Evolutionary conservation across 2,797 vertebrate genomes (phyloP).

Genomic region (Smutsia gigantea): DNA sequence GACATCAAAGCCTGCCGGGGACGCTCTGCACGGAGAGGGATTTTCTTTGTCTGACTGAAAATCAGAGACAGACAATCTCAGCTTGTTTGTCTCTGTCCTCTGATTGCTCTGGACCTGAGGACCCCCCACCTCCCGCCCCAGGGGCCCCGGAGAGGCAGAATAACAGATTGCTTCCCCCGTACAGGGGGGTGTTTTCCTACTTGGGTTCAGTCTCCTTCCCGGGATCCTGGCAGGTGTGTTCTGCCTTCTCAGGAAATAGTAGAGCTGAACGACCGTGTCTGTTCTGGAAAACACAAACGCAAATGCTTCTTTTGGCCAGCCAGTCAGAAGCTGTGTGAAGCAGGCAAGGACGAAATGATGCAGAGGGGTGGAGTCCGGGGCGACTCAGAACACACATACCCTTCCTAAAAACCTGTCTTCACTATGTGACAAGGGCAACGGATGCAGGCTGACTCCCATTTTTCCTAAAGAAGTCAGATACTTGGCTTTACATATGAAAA

Average conservation of each 20-base stretch:
- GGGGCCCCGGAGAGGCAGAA: neutral
- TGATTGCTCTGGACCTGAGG: neutral
- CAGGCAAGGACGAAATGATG: neutral
- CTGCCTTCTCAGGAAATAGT: neutral
- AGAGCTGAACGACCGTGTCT: neutral
- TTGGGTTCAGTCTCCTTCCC: neutral
- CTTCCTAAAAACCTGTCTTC: neutral
- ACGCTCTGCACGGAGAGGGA: neutral
- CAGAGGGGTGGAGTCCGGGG: no score
- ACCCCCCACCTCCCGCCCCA: neutral
- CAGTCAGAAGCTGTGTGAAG: neutral
- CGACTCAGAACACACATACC: accelerated
- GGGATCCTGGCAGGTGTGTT: neutral
- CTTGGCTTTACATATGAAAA: neutral
- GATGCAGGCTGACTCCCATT: accelerated
- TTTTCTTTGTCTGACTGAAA: conserved; percentile 41
- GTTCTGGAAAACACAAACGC: neutral
- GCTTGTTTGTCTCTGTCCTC: neutral
- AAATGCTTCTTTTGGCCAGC: no score
- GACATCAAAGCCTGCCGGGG: conserved; percentile 45
- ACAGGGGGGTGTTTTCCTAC: neutral
- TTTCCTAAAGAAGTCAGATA: neutral
- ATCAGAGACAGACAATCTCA: neutral
- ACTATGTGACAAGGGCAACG: neutral
- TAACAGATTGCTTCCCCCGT: neutral